phyloP scores from a whole-genome alignment of 2,888 invertebrate species.

The Watsonalla cultraria region DNA sequence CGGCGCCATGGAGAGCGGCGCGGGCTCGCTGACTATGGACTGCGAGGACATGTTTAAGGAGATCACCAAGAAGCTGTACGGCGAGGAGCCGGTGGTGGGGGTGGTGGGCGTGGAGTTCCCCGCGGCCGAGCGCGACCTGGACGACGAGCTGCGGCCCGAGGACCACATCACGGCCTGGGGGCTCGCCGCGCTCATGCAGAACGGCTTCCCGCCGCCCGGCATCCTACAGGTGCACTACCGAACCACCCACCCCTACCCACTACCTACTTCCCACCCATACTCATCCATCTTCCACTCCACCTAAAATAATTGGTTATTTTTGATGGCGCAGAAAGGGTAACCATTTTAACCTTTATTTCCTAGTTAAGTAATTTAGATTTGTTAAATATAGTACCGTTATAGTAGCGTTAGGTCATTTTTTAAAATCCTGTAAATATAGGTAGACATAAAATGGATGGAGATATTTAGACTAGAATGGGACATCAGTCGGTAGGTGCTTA shows the following conservation, averaged over 20 bases:
- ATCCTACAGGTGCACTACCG: constrained; percentile 69
- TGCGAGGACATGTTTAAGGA: constrained; percentile 94
- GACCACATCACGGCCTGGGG: constrained; percentile 87
- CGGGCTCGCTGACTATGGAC: constrained; percentile 79
- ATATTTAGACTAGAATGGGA: too few relatives aligned
- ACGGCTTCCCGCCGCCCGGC: constrained; percentile 83
- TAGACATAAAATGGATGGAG: too few relatives aligned
- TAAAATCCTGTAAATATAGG: too few relatives aligned
- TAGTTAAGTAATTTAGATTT: constrained; percentile 13
- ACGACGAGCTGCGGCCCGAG: constrained; percentile 81
- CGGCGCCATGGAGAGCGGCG: constrained; percentile 74
- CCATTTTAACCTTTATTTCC: too few relatives aligned
- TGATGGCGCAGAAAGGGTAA: too few relatives aligned
- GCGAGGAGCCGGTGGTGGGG: constrained; percentile 83
- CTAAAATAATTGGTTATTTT: too few relatives aligned
- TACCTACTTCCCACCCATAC: background rate
- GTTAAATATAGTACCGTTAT: background rate
- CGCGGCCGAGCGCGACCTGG: constrained; percentile 70
- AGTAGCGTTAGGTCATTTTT: too few relatives aligned
- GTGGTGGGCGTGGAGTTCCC: constrained; percentile 70
- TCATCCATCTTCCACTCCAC: too few relatives aligned
- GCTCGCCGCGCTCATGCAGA: constrained; percentile 87
- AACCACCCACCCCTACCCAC: background rate
- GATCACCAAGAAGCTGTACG: constrained; percentile 94
- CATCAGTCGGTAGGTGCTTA: too few relatives aligned